These are phyloP conservation scores for Ectobius pallidus DNA, from an alignment of 2,888 invertebrate species.

Conservation along the genomic window DNA sequence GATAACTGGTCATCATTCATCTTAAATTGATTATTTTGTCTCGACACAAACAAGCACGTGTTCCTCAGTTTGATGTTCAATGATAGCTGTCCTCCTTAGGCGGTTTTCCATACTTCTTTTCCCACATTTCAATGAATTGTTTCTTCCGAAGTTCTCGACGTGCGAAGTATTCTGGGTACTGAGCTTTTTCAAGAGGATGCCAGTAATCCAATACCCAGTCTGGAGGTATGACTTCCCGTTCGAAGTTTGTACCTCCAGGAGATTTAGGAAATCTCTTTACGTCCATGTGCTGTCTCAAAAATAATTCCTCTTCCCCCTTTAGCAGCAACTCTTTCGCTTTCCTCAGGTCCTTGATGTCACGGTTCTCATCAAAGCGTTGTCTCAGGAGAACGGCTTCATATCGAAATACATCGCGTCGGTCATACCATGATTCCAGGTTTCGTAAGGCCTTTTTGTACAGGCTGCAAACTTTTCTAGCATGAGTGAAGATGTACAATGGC, in stretches of 20 bases:
- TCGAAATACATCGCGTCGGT: slow-evolving; percentile 75
- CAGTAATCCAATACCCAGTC: slow-evolving; percentile 92
- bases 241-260: slow-evolving; percentile 80
- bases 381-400: slow-evolving; percentile 81
- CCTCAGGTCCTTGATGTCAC: slow-evolving; percentile 72
- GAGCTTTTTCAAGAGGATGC: slow-evolving; percentile 93
- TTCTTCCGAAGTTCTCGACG: slow-evolving; percentile 85
- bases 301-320: slow-evolving; percentile 80
- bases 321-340: slow-evolving; percentile 72
- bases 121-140: slow-evolving; percentile 85
- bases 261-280: slow-evolving; percentile 77
- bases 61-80: too few species aligned
- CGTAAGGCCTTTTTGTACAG: too few species aligned
- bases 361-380: slow-evolving; percentile 83
- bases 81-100: slow-evolving; percentile 54
- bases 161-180: slow-evolving; percentile 94
- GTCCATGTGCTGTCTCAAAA: slow-evolving; percentile 69
- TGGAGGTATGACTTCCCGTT: slow-evolving; percentile 71
- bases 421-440: too few species aligned
- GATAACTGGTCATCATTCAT: too few species aligned
- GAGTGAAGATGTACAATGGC: too few species aligned
- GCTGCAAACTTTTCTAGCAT: too few species aligned
- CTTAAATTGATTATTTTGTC: too few species aligned
- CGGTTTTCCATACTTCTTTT: slow-evolving; percentile 73
- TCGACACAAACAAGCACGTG: too few species aligned